Evolutionary conservation across 2,113 vertebrate species (phyloP).

Genomic region (Corythornis vintsioides): DNA sequence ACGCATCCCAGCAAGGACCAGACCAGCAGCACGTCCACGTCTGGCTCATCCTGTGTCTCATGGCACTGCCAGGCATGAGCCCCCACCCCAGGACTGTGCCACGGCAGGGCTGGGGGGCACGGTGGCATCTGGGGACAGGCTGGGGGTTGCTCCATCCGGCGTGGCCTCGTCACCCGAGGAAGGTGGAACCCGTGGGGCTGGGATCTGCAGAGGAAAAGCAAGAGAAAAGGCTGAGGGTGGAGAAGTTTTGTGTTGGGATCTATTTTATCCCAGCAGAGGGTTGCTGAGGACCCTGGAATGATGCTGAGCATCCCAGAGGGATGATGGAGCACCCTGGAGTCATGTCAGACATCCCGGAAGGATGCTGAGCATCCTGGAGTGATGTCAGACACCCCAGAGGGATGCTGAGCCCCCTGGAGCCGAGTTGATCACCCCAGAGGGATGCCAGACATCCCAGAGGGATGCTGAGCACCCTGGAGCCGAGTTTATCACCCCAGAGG

Average conservation of each 20-base stretch:
- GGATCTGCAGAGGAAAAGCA: background rate
- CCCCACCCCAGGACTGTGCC: fast-evolving
- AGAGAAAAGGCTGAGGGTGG: background rate
- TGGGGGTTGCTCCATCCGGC: background rate
- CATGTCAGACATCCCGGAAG: background rate
- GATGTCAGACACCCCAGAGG: fast-evolving
- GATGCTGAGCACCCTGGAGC: background rate
- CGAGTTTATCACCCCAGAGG: too few relatives aligned
- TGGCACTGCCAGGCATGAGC: fast-evolving
- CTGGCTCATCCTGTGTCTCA: fast-evolving
- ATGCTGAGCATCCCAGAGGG: background rate
- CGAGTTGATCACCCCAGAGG: background rate
- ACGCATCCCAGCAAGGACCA: background rate
- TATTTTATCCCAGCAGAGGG: background rate
- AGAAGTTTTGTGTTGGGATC: background rate
- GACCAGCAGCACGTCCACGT: background rate
- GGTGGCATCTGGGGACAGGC: fast-evolving
- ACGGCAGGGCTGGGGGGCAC: background rate
- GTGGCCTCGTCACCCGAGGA: fast-evolving
- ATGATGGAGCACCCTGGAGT: background rate
- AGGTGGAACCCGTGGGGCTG: fast-evolving
- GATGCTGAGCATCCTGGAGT: background rate
- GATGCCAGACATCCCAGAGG: background rate
- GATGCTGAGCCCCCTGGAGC: background rate
- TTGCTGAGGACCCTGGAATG: background rate